These are phyloP conservation scores for Gambusia yucatana DNA, from an alignment of 2,797 vertebrate genomes.

Conservation along the genomic window DNA sequence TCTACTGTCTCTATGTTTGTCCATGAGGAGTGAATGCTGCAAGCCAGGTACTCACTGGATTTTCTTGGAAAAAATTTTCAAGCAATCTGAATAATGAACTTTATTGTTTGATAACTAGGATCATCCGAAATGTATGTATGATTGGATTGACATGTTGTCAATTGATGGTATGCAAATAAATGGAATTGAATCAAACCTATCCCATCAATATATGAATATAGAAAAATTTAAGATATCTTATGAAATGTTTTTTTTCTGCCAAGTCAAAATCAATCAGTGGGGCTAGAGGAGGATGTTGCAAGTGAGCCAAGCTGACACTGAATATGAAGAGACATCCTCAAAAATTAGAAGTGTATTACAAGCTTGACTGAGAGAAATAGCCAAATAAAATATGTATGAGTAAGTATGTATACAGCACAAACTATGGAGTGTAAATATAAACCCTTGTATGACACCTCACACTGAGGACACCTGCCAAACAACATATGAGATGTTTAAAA, in stretches of 20 bases:
- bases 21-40: background rate
- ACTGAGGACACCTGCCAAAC: slow-evolving; percentile 2
- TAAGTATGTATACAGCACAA: background rate
- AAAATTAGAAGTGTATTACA: slow-evolving; percentile 14
- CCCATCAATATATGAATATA: slow-evolving; percentile 12
- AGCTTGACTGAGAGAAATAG: slow-evolving; percentile 14
- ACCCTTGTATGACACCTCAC: background rate
- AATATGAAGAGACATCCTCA: slow-evolving; percentile 20
- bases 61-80: background rate
- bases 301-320: slow-evolving; percentile 12
- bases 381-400: background rate
- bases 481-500: slow-evolving; percentile 5
- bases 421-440: background rate
- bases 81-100: background rate
- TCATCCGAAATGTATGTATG: background rate
- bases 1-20: background rate
- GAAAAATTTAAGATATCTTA: slow-evolving; percentile 8
- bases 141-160: background rate
- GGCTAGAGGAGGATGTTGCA: slow-evolving; percentile 13
- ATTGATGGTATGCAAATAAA: background rate
- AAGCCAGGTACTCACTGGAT: background rate
- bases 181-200: background rate
- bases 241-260: slow-evolving; percentile 15
- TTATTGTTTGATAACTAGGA: background rate
- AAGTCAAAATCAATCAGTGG: slow-evolving; percentile 33